Evolutionary conservation across 2,888 invertebrate species (phyloP).

Genomic region (Thymelicus acteon): DNA sequence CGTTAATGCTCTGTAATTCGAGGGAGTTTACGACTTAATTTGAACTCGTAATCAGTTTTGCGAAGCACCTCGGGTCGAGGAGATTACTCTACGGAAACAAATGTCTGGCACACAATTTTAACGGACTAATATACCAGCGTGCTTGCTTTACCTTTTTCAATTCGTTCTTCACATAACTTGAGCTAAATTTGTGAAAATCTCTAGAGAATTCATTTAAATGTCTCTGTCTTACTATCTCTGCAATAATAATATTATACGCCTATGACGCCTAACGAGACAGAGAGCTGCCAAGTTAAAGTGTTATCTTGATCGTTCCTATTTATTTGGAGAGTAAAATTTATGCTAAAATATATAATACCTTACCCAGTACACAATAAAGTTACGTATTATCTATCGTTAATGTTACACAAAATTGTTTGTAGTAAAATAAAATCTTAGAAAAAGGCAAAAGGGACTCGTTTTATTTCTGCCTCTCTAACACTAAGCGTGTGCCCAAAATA

Average conservation of each 20-base stretch:
- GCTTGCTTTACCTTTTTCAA: slow-evolving; percentile 49
- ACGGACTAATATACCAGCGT: slow-evolving; percentile 47
- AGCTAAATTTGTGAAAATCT: slow-evolving; percentile 44
- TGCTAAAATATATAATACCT: too few species aligned
- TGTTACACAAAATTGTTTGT: too few species aligned
- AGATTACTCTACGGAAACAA: slow-evolving; percentile 75
- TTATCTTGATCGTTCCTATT: background rate
- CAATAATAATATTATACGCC: background rate
- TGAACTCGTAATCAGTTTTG: slow-evolving; percentile 80
- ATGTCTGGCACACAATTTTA: slow-evolving; percentile 71
- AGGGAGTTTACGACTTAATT: slow-evolving; percentile 81
- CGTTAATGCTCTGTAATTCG: slow-evolving; percentile 75
- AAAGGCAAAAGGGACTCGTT: too few species aligned
- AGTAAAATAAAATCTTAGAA: too few species aligned
- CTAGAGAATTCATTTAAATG: slow-evolving; percentile 20
- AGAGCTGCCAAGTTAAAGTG: background rate
- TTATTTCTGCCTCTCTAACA: too few species aligned
- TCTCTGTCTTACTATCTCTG: background rate
- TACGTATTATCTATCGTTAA: too few species aligned
- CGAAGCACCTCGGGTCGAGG: slow-evolving; percentile 61
- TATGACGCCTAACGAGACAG: background rate
- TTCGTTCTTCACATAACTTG: slow-evolving; percentile 46
- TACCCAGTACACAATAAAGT: too few species aligned
- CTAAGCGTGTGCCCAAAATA: too few species aligned
- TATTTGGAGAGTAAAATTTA: background rate